Evolutionary conservation across 2,888 invertebrate species (phyloP), one percentile per base, ranked within the genome.

Genomic region (Agrochola circellaris): DNA sequence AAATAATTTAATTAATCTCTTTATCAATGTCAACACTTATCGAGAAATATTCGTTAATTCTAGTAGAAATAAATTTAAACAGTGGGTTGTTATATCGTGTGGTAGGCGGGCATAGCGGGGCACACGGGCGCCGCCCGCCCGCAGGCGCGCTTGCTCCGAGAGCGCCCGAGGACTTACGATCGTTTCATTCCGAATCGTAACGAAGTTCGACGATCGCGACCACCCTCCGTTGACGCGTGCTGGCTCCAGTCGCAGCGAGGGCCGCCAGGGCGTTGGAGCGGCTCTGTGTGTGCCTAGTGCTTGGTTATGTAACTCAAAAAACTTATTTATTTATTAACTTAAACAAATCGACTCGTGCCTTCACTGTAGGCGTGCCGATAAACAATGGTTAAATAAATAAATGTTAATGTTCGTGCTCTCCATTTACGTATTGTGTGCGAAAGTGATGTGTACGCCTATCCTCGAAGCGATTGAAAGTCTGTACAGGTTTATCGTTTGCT

Each of bases 251-350:
- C 96, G 95, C 95, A 94, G 95, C 94, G 94, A 93, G 93, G 92
- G 94, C 96, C 95, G 95, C 95, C 95, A 89, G 95, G 96, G 95
- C 95, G 96, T 95, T 94, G 94, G 94, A 94, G 93, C 94, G 94
- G 93, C 93, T 94, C 94, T 90, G 91, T 92, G 94, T 92, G 92
- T 92, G 90, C 91, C 92, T 91, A 90, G 94, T 94, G 95, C 91
- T 93, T 93, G 95, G 94, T 96, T 96, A 96, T 96, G 95, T 96
- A 96, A 96, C 95, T 95, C 92, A 94, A 93, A 93, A 95, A 95
- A 96, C 95, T 95, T 96, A 95, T 95, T 95, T 96, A 95, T 95
- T 93, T 95, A 94, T 95, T 93, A 95, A 94, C 94, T 95, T 89
- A 92, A 94, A 94, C 90, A 93, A 92, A 92, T 92, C 87, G 87